Conservation (phyloP, 2,113 vertebrate genomes). For the Prochilodus magdalenae region DNA sequence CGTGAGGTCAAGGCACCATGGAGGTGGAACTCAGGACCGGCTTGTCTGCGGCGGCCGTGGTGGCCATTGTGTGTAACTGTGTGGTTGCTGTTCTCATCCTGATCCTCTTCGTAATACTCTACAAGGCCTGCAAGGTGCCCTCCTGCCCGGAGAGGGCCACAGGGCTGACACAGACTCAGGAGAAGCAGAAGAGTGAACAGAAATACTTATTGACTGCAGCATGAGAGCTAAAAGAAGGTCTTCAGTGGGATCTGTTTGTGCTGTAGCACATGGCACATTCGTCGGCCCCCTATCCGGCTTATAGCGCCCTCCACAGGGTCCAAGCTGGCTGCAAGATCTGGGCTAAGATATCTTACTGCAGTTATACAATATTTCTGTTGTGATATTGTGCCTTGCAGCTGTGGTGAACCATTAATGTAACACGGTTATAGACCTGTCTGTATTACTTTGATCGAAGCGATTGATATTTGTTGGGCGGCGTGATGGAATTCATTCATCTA, state of each 20-base stretch:
- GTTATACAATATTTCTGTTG: no score
- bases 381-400: no score
- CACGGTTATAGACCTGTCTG: no score
- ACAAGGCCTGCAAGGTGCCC: slow-evolving; percentile 81
- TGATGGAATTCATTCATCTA: no score
- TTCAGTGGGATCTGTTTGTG: neutral
- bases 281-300: no score
- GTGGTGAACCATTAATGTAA: no score
- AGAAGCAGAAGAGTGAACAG: slow-evolving; percentile 63
- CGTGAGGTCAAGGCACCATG: slow-evolving; percentile 58
- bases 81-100: slow-evolving; percentile 74
- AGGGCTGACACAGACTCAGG: slow-evolving; percentile 45
- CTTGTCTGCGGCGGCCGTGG: slow-evolving; percentile 74
- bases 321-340: no score
- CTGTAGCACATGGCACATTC: no score
- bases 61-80: slow-evolving; percentile 79
- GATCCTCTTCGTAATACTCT: slow-evolving; percentile 78
- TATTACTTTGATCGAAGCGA: no score
- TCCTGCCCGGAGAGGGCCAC: slow-evolving; percentile 68
- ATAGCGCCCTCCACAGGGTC: no score
- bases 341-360: no score
- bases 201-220: slow-evolving; percentile 74
- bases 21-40: slow-evolving; percentile 69
- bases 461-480: no score
- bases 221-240: slow-evolving; percentile 35